phyloP scores from a whole-genome alignment of 2,113 vertebrate species.

The Electrona antarctica region DNA sequence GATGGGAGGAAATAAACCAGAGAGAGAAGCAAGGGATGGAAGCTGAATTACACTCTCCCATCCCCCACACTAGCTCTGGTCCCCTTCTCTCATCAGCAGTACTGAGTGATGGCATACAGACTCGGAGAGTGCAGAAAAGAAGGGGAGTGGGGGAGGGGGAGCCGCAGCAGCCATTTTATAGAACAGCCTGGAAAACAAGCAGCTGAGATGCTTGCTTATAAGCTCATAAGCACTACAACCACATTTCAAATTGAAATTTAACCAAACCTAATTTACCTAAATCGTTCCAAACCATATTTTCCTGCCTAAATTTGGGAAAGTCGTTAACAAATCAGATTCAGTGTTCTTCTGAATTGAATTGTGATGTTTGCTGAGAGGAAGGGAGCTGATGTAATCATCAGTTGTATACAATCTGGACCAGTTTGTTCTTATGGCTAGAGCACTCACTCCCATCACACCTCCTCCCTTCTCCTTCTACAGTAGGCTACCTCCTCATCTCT shows the following conservation, averaged over 20 bases:
- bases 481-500: no score
- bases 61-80: constrained; percentile 56
- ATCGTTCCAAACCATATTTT: background rate
- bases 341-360: background rate
- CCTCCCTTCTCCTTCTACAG: background rate
- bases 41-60: constrained; percentile 45
- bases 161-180: constrained; percentile 76
- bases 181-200: constrained; percentile 63
- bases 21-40: constrained; percentile 12
- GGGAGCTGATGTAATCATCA: background rate
- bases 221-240: constrained; percentile 6
- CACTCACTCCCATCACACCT: background rate
- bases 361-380: background rate
- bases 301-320: background rate
- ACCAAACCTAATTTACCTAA: background rate
- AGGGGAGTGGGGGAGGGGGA: constrained; percentile 55
- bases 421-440: constrained; percentile 10
- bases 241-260: constrained; percentile 1
- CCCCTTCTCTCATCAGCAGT: constrained; percentile 67
- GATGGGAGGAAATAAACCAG: constrained; percentile 22
- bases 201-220: constrained; percentile 52
- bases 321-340: constrained; percentile 6
- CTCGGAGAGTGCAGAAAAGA: constrained; percentile 57
- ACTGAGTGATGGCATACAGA: constrained; percentile 71
- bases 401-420: background rate